Evolutionary conservation across 2,113 vertebrate genomes (phyloP), one percentile per base, ranked within the genome.

Genomic region (Antennarius striatus): DNA sequence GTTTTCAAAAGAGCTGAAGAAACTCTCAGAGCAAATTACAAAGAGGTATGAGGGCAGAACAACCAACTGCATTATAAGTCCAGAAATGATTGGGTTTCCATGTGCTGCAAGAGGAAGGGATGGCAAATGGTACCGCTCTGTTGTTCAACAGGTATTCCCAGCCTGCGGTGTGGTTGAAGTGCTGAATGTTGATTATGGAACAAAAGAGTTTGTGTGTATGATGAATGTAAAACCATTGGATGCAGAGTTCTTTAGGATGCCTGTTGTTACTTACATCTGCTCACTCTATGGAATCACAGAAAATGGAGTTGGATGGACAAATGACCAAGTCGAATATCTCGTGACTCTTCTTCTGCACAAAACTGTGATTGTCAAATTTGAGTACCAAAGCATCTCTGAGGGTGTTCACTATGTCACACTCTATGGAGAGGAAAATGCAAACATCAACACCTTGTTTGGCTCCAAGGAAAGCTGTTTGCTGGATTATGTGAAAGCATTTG

Each of bases 261-360:
- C 97, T 0, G 95, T 99, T 54, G 91, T 98, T 17, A 98, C 97
- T 0, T 98, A 96, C 0, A 77, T 88, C 0, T 98, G 96, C 13
- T 94, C 95, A 2, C 87, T 99, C 29, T 92, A 94, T 42, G 96
- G 95, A 28, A 51, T 97, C 64, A 89, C 90, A 0, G 94, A 96
- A 55, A 86, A 90, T 28, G 93, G 94, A 1, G 55, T 85, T 50
- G 94, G 93, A 51, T 98, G 96, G 96, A 93, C 94, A 8, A 71
- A 72, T 0, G 53, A 74, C 0, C 95, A 95, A 63, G 86, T 96
- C 0, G 80, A 89, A 5, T 83, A 90, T 43, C 90, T 99, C 45
- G 94, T 90, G 62, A 87, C 85, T 0, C 81, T 98, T 67, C 85
- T 98, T 6, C 86, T 96, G 0, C 82, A 90, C 70, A 94, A 91